phyloP scores from a whole-genome alignment of 2,113 vertebrate species.

The Gadus macrocephalus region DNA sequence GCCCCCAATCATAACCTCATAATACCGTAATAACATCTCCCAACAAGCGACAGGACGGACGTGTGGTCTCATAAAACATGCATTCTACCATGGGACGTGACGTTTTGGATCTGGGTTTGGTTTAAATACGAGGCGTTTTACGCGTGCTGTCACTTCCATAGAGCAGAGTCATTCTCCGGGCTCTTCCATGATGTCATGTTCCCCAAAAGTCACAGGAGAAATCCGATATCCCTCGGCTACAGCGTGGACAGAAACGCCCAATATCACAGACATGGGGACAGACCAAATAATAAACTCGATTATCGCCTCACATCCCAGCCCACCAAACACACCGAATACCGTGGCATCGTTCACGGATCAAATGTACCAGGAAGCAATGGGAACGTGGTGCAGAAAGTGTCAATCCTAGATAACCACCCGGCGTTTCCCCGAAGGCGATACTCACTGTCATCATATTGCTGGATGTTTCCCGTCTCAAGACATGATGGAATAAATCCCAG shows the following conservation, averaged over 20 bases:
- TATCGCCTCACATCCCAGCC: conserved; percentile 2
- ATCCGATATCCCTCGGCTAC: conserved; percentile 49
- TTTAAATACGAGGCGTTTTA: no score
- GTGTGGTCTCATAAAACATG: no score
- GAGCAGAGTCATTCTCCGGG: conserved; percentile 50
- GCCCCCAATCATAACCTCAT: no score
- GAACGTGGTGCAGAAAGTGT: conserved; percentile 34
- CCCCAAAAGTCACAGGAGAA: conserved; percentile 63
- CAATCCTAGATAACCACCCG: conserved; percentile 10
- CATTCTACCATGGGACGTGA: no score
- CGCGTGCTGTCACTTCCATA: conserved; percentile 19
- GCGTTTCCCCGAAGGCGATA: conserved; percentile 33
- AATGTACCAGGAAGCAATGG: not conserved
- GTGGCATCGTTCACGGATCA: no score
- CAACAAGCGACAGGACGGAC: no score
- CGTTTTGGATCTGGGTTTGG: no score
- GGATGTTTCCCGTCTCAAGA: conserved; percentile 66
- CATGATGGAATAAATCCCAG: conserved; percentile 59
- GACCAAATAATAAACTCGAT: conserved; percentile 12
- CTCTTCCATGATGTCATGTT: conserved; percentile 73
- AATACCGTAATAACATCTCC: no score
- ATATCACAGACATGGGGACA: conserved; percentile 35
- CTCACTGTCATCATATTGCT: conserved; percentile 74
- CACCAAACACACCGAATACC: not conserved
- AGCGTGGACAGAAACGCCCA: conserved; percentile 57